These are phyloP conservation scores for Drosophila neotestacea DNA, from an alignment of 2,888 invertebrate species.

Conservation along the genomic window DNA sequence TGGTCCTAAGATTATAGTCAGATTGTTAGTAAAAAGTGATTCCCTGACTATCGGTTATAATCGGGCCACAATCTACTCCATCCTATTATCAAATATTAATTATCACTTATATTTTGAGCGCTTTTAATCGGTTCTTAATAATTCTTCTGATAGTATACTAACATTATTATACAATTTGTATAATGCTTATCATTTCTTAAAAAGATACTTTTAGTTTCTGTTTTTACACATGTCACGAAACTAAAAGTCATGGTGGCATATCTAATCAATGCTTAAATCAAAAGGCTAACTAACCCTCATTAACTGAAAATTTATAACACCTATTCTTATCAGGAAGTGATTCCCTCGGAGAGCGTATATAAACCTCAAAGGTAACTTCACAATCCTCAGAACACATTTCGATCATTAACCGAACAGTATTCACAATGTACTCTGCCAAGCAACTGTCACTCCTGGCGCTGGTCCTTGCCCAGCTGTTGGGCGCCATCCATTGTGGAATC, in stretches of 20 bases:
- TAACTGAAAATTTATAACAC: neutral
- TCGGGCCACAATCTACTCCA: too few species aligned
- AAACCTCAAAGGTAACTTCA: neutral
- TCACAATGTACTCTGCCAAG: constrained; percentile 40
- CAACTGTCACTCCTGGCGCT: constrained; percentile 23
- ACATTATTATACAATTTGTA: neutral
- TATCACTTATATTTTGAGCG: neutral
- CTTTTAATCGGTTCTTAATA: neutral
- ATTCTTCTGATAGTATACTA: neutral
- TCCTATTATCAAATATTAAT: too few species aligned
- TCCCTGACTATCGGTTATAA: neutral
- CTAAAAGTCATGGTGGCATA: constrained; percentile 3
- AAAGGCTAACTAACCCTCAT: neutral
- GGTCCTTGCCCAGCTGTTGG: constrained; percentile 45
- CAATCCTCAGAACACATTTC: constrained; percentile 5
- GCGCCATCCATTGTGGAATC: constrained; percentile 36
- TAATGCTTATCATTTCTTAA: neutral
- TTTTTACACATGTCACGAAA: neutral
- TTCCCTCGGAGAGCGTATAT: constrained; percentile 23
- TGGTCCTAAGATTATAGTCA: too few species aligned
- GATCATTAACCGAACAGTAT: constrained; percentile 10
- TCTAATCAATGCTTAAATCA: constrained; percentile 24
- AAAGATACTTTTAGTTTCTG: neutral
- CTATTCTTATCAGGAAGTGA: constrained; percentile 19
- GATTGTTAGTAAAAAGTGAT: neutral